Percentiles rank a stretch among this genome's conserved stretches.
Evolutionary conservation across 1,140 invertebrate genomes (phyloP).

Genomic region (Sminthurinus signatus): DNA sequence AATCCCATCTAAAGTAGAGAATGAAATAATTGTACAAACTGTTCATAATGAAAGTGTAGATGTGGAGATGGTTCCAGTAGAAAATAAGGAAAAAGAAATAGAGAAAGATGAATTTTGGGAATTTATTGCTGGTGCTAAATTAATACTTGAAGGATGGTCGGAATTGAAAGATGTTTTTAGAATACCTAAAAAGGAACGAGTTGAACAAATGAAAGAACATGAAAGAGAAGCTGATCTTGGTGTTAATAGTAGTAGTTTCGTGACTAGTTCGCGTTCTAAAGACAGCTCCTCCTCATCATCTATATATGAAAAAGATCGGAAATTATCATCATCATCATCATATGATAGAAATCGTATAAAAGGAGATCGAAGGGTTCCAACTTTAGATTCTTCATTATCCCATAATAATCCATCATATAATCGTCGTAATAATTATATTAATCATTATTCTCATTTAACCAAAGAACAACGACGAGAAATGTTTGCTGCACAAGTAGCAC

Average conservation of each 20-base stretch:
- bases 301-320: too few species aligned
- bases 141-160: slow-evolving; percentile 66
- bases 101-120: slow-evolving; percentile 31
- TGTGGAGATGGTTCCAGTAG: slow-evolving; percentile 43
- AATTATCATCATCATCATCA: not conserved
- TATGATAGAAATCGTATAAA: slow-evolving; percentile 13
- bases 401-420: not conserved
- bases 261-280: too few species aligned
- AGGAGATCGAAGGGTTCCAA: slow-evolving; percentile 25
- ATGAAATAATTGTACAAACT: too few species aligned
- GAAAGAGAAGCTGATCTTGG: slow-evolving; percentile 68
- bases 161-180: slow-evolving; percentile 81
- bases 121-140: slow-evolving; percentile 53
- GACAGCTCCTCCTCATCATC: too few species aligned
- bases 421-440: slow-evolving; percentile 18
- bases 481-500: slow-evolving; percentile 68
- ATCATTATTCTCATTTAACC: slow-evolving; percentile 50
- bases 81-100: slow-evolving; percentile 83
- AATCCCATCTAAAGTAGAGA: too few species aligned
- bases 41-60: too few species aligned
- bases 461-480: slow-evolving; percentile 66
- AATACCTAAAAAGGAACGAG: slow-evolving; percentile 90
- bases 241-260: not conserved
- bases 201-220: slow-evolving; percentile 88
- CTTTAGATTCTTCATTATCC: slow-evolving; percentile 16